Conservation (phyloP, 1,140 invertebrate species). For the Zaprionus camerounensis region DNA sequence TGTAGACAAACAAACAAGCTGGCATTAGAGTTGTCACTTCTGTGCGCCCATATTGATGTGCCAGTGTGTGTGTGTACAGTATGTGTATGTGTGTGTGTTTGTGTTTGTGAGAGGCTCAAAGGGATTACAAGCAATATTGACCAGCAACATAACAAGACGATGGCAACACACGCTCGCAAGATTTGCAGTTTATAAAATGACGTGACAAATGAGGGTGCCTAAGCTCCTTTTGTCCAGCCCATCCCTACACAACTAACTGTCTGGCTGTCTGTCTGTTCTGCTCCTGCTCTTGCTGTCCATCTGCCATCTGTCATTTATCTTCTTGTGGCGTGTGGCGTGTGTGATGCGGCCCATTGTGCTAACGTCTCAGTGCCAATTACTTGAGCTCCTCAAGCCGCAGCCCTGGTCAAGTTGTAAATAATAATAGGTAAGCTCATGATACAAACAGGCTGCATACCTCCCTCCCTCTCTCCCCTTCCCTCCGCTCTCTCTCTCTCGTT, state of each 20-base stretch:
- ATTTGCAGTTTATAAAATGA: slow-evolving; percentile 79
- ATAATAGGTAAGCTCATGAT: slow-evolving; percentile 37
- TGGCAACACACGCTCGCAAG: slow-evolving; percentile 44
- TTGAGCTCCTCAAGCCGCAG: slow-evolving; percentile 21
- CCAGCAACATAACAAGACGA: slow-evolving; percentile 65
- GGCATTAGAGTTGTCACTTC: slow-evolving; percentile 71
- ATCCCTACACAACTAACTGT: slow-evolving; percentile 23
- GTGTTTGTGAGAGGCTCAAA: slow-evolving; percentile 60
- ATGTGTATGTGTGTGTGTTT: background rate
- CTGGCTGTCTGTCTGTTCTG: slow-evolving; percentile 37
- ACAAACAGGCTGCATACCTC: background rate
- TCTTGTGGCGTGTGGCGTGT: slow-evolving; percentile 41
- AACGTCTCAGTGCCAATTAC: slow-evolving; percentile 58
- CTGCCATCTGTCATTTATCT: slow-evolving; percentile 60
- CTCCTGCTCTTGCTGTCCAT: slow-evolving; percentile 26
- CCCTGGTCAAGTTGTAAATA: slow-evolving; percentile 35
- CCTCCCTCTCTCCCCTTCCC: background rate
- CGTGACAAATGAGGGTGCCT: slow-evolving; percentile 79
- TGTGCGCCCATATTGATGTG: slow-evolving; percentile 38
- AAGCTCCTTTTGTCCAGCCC: slow-evolving; percentile 53
- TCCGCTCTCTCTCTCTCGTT: background rate
- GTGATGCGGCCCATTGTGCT: slow-evolving; percentile 43
- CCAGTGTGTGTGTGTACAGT: slow-evolving; percentile 14
- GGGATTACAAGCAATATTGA: slow-evolving; percentile 80
- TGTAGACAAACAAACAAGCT: slow-evolving; percentile 71